These are phyloP conservation scores for Proales similis DNA, from an alignment of 1,140 invertebrate species.

Conservation along the genomic window DNA sequence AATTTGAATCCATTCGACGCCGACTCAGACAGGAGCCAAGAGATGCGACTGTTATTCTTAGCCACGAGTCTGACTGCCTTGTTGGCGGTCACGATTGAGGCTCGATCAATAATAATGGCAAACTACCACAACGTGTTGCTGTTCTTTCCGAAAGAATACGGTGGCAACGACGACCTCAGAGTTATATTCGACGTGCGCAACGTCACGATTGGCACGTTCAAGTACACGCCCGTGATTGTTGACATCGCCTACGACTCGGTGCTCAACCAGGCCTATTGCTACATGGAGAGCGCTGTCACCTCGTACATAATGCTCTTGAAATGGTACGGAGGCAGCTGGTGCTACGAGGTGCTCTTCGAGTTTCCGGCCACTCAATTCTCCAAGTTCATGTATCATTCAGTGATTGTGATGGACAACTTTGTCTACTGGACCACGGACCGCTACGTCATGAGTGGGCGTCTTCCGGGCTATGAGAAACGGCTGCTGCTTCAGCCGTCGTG, in stretches of 20 bases:
- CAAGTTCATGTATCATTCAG: slow-evolving; percentile 30
- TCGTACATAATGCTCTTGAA: slow-evolving; percentile 17
- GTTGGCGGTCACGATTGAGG: neutral
- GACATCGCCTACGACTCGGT: slow-evolving; percentile 28
- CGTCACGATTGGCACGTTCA: slow-evolving; percentile 26
- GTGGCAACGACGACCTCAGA: slow-evolving; percentile 26
- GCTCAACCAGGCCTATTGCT: slow-evolving; percentile 33
- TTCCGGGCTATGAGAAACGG: slow-evolving; percentile 30
- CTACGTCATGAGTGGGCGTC: slow-evolving; percentile 26
- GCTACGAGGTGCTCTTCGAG: slow-evolving; percentile 30
- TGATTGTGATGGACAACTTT: slow-evolving; percentile 30
- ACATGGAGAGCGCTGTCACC: slow-evolving; percentile 22
- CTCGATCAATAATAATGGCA: slow-evolving; percentile 27
- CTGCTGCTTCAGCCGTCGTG: slow-evolving; percentile 20
- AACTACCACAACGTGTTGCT: slow-evolving; percentile 34
- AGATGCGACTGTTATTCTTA: neutral
- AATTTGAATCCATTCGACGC: no score
- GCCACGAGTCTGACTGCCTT: neutral
- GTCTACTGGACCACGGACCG: slow-evolving; percentile 34
- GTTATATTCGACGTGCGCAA: slow-evolving; percentile 25
- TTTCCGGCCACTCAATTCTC: slow-evolving; percentile 35
- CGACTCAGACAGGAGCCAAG: no score
- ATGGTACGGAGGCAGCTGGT: slow-evolving; percentile 30
- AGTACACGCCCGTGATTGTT: slow-evolving; percentile 32
- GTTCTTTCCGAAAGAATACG: slow-evolving; percentile 29